These are phyloP conservation scores for Zootermopsis nevadensis DNA, from an alignment of 2,888 invertebrate species.

Conservation along the genomic window DNA sequence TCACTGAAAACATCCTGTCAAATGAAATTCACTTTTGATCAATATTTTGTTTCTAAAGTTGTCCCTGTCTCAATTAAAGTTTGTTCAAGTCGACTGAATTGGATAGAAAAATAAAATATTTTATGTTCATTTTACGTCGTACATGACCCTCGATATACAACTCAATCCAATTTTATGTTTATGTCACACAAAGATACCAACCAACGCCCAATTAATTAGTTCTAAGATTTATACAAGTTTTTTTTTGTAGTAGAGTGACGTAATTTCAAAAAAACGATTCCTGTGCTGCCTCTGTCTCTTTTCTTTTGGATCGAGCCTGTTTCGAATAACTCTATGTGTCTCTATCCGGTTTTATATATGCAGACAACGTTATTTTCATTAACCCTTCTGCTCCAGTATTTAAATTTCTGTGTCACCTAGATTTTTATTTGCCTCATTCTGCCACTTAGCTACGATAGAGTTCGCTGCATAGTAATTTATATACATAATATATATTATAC, in stretches of 20 bases:
- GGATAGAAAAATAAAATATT: background rate
- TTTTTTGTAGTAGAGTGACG: background rate
- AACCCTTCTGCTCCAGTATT: too few relatives aligned
- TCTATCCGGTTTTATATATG: background rate
- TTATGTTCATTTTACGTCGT: background rate
- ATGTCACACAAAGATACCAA: background rate
- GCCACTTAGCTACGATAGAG: background rate
- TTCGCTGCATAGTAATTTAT: background rate
- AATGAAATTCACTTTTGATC: background rate
- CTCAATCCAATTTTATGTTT: background rate
- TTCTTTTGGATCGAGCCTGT: background rate
- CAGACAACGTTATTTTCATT: background rate
- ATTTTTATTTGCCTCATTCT: background rate
- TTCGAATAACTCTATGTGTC: background rate
- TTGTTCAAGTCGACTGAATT: background rate
- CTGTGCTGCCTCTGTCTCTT: background rate
- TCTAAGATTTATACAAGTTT: background rate
- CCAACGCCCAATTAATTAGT: slow-evolving; percentile 7
- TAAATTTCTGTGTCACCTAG: background rate
- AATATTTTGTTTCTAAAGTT: background rate
- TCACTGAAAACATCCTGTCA: too few relatives aligned
- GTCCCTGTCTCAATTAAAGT: background rate
- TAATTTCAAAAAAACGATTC: background rate
- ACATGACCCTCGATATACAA: background rate
- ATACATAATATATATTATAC: too few relatives aligned